Percentiles rank a stretch among this genome's conserved stretches.
These are phyloP conservation scores for Hydraecia micacea DNA, from an alignment of 2,888 invertebrate species.

Conservation along the genomic window DNA sequence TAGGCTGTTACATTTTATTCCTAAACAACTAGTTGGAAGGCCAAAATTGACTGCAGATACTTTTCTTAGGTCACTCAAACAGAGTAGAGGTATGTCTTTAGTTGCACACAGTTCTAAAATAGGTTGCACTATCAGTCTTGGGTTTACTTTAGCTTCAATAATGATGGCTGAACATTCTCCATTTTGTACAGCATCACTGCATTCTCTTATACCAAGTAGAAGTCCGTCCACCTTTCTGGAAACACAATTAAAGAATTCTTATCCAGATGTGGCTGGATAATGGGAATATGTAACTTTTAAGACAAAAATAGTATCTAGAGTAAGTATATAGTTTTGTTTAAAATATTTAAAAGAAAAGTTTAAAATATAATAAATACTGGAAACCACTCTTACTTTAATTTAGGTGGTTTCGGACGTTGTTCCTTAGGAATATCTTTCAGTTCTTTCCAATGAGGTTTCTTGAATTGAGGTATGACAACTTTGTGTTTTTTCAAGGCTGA, in stretches of 20 bases:
- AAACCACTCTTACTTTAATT: constrained; percentile 72
- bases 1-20: constrained; percentile 75
- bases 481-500: constrained; percentile 72
- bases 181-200: constrained; percentile 72
- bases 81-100: constrained; percentile 78
- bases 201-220: constrained; percentile 84
- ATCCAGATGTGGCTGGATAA: not conserved
- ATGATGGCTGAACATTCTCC: constrained; percentile 80
- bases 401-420: constrained; percentile 81
- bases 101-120: constrained; percentile 78
- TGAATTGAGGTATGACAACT: constrained; percentile 78
- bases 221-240: constrained; percentile 83
- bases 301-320: not conserved
- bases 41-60: constrained; percentile 78
- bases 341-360: not conserved
- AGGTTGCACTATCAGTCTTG: constrained; percentile 83
- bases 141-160: constrained; percentile 83
- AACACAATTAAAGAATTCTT: constrained; percentile 23
- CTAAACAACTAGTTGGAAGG: constrained; percentile 84
- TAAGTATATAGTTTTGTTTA: not conserved
- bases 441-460: constrained; percentile 83
- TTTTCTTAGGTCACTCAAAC: constrained; percentile 80
- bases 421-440: constrained; percentile 82
- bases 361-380: not conserved
- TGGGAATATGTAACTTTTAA: not conserved